phyloP scores from a whole-genome alignment of 2,888 invertebrate species.

The Nebria brevicollis region DNA sequence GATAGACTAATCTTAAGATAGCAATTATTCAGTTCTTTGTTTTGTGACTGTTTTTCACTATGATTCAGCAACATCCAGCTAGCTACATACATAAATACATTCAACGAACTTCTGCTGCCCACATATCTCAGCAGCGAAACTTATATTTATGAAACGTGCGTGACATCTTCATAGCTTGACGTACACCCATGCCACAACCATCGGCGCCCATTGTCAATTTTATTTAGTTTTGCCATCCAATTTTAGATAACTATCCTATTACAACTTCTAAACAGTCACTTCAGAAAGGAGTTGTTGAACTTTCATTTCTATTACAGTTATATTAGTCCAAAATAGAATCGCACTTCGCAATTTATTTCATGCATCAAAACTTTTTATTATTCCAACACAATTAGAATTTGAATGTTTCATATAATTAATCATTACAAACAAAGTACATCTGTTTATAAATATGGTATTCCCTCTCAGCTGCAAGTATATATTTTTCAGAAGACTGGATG shows the following conservation, averaged over 20 bases:
- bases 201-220: background rate
- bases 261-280: too few species aligned
- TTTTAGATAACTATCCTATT: too few species aligned
- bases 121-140: background rate
- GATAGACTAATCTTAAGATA: background rate
- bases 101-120: background rate
- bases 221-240: background rate
- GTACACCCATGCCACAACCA: background rate
- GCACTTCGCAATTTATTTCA: too few species aligned
- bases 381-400: too few species aligned
- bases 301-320: background rate
- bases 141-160: background rate
- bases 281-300: background rate
- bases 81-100: background rate
- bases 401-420: too few species aligned
- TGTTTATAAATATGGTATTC: background rate
- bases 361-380: too few species aligned
- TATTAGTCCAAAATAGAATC: too few species aligned
- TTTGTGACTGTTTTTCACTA: background rate
- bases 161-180: background rate
- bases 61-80: background rate
- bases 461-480: constrained; percentile 15
- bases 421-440: background rate
- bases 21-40: background rate
- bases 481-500: constrained; percentile 17